Evolutionary conservation across 2,888 invertebrate species (phyloP).

Genomic region (Amorpha juglandis): DNA sequence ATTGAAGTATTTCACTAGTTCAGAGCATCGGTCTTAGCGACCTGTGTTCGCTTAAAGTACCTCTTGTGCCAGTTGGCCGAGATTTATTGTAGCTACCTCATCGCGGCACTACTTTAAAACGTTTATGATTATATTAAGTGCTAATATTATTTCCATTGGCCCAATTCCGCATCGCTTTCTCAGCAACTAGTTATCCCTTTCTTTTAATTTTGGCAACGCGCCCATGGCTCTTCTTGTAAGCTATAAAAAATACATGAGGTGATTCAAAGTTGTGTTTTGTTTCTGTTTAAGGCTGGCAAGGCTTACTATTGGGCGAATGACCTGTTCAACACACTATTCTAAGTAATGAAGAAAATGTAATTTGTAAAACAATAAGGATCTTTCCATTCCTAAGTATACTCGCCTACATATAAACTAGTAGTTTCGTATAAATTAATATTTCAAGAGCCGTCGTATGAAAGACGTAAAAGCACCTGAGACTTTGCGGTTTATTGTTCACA

Average conservation of each 20-base stretch:
- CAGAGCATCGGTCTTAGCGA: not conserved
- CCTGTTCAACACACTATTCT: no score
- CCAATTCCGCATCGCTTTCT: no score
- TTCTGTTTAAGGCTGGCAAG: no score
- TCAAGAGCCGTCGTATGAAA: not conserved
- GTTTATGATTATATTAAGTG: not conserved
- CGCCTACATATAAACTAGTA: not conserved
- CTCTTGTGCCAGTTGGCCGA: conserved; percentile 14
- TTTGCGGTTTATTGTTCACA: not conserved
- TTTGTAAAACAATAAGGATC: no score
- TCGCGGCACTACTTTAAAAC: not conserved
- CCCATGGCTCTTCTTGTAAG: no score
- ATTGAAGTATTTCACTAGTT: not conserved
- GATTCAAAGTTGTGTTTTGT: no score
- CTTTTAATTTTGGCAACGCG: no score
- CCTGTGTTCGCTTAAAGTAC: not conserved
- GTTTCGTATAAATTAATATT: not conserved
- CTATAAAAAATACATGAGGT: no score
- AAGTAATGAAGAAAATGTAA: no score
- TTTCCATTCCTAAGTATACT: not conserved
- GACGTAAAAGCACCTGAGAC: not conserved
- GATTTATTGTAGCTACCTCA: not conserved
- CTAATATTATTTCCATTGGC: no score
- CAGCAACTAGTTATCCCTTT: no score
- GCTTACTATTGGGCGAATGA: no score